Conservation (phyloP, 1,140 invertebrate species). For the Cotesia typhae region DNA sequence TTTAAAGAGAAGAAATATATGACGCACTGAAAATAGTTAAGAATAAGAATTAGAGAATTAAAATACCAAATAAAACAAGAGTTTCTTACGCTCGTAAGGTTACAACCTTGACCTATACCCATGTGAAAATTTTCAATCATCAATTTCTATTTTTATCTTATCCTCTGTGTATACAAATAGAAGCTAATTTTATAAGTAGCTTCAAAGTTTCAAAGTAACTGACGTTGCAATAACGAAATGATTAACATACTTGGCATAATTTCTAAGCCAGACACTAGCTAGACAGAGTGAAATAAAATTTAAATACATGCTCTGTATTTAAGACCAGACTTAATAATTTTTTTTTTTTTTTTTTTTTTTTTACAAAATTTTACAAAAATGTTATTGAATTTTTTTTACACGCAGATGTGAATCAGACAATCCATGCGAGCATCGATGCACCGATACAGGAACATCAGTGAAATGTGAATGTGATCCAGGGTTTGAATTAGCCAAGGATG, state of each 20-base stretch:
- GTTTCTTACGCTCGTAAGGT: neutral
- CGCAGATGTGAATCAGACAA: conserved; percentile 64
- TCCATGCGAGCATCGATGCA: conserved; percentile 68
- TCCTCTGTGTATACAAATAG: neutral
- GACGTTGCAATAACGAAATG: too few species aligned
- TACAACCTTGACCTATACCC: neutral
- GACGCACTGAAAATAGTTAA: too few species aligned
- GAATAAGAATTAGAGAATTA: too few species aligned
- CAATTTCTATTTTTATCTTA: conserved; percentile 2
- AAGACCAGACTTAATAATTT: too few species aligned
- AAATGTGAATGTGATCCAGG: conserved; percentile 68
- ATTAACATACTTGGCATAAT: too few species aligned
- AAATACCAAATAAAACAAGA: neutral
- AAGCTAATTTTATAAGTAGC: neutral
- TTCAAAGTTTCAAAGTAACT: neutral
- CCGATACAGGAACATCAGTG: conserved; percentile 62
- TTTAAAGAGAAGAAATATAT: too few species aligned
- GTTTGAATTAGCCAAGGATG: conserved; percentile 63
- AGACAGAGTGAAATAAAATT: too few species aligned
- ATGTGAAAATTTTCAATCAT: neutral
- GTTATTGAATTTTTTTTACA: neutral
- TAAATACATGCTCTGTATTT: too few species aligned
- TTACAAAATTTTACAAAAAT: too few species aligned
- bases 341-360: too few species aligned
- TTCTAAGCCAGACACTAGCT: too few species aligned